Conservation (phyloP, 1,140 invertebrate genomes). For the Trachymyrmex septentrionalis region DNA sequence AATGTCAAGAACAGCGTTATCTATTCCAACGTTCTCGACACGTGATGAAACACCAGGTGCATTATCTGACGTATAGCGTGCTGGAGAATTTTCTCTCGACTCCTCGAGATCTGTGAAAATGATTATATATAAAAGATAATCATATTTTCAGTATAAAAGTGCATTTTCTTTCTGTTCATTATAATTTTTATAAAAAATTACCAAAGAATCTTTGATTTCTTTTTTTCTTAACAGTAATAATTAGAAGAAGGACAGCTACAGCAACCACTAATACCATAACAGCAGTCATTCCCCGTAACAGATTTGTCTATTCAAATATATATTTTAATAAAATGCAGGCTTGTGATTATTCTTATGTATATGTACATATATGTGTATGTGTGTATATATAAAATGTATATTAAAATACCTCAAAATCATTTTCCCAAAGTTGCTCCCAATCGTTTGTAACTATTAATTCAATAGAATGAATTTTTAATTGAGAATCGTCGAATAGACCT, state of each 20-base stretch:
- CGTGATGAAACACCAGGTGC: conserved; percentile 65
- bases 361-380: too few species aligned
- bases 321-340: conserved; percentile 23
- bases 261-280: conserved; percentile 81
- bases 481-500: conserved; percentile 86
- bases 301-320: conserved; percentile 78
- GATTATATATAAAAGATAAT: conserved; percentile 20
- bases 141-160: neutral
- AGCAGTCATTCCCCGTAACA: conserved; percentile 80
- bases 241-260: conserved; percentile 79
- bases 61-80: conserved; percentile 75
- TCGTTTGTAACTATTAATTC: conserved; percentile 88
- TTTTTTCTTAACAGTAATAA: conserved; percentile 78
- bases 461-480: conserved; percentile 87
- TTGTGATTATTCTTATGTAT: conserved; percentile 34
- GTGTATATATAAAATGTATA: conserved; percentile 69
- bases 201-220: conserved; percentile 81
- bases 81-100: conserved; percentile 83
- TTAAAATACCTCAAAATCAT: conserved; percentile 85
- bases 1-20: conserved; percentile 82
- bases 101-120: conserved; percentile 82
- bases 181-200: conserved; percentile 70
- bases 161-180: neutral
- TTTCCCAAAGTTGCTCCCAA: conserved; percentile 83
- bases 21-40: conserved; percentile 73